A percentile compares a stretch with the other conserved stretches of the same genome.
Conservation (phyloP, 2,888 invertebrate genomes). For the Clunio marinus region DNA sequence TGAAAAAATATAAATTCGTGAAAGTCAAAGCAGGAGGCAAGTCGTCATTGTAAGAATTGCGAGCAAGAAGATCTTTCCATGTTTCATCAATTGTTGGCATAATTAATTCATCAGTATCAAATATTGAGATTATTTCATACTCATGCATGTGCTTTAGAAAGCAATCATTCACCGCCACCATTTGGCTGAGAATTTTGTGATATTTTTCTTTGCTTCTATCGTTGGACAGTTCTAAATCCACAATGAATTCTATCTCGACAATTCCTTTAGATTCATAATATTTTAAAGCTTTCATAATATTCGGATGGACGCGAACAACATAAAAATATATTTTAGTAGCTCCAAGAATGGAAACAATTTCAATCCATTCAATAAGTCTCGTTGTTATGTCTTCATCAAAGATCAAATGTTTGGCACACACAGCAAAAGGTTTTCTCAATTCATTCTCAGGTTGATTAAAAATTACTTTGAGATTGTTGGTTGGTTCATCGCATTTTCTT, state of each 20-base stretch:
- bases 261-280: not conserved
- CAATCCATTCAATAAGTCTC: constrained; percentile 23
- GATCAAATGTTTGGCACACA: not conserved
- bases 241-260: not conserved
- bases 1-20: not conserved
- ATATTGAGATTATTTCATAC: not conserved
- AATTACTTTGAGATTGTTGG: not conserved
- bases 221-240: not conserved
- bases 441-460: not conserved
- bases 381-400: not conserved
- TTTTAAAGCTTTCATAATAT: not conserved
- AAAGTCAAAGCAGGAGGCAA: not conserved
- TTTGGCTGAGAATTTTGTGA: not conserved
- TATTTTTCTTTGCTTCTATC: not conserved
- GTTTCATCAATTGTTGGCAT: not conserved
- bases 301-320: not conserved
- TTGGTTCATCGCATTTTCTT: not conserved
- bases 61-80: not conserved
- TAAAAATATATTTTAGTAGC: constrained; percentile 1
- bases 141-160: constrained; percentile 4
- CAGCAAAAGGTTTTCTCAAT: not conserved
- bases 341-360: constrained; percentile 6
- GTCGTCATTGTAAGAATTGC: not conserved
- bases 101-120: constrained; percentile 22
- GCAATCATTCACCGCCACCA: not conserved